phyloP scores from a whole-genome alignment of 1,140 invertebrate genomes.

The Diuraphis noxia region DNA sequence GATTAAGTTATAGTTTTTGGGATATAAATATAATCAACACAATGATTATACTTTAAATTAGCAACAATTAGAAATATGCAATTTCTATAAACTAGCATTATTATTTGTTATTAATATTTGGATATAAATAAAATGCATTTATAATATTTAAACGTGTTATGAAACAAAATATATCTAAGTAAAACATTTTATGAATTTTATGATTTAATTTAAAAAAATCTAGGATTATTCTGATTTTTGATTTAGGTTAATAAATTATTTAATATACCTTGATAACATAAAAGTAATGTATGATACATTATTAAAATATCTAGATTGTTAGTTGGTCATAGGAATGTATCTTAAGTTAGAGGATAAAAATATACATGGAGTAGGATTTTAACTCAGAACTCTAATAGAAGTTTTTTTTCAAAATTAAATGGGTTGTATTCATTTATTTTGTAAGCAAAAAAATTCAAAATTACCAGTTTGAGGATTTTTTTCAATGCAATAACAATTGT shows the following conservation, averaged over 20 bases:
- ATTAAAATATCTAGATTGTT: neutral
- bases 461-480: constrained; percentile 71
- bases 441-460: neutral
- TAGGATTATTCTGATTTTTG: neutral
- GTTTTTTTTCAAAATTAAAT: neutral
- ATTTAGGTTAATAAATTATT: neutral
- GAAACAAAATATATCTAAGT: neutral
- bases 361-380: neutral
- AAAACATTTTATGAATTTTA: neutral
- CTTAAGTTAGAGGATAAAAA: neutral
- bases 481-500: constrained; percentile 95
- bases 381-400: neutral
- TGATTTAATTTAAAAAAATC: neutral
- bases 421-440: neutral
- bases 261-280: neutral
- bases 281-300: too few species aligned
- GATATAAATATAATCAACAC: neutral
- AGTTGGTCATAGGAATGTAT: neutral
- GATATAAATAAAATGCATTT: neutral
- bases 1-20: neutral
- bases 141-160: neutral
- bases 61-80: neutral
- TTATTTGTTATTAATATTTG: neutral
- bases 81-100: neutral
- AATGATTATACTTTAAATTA: neutral